Evolutionary conservation across 2,797 vertebrate genomes (phyloP).

Genomic region (Tiaroga cobitis): DNA sequence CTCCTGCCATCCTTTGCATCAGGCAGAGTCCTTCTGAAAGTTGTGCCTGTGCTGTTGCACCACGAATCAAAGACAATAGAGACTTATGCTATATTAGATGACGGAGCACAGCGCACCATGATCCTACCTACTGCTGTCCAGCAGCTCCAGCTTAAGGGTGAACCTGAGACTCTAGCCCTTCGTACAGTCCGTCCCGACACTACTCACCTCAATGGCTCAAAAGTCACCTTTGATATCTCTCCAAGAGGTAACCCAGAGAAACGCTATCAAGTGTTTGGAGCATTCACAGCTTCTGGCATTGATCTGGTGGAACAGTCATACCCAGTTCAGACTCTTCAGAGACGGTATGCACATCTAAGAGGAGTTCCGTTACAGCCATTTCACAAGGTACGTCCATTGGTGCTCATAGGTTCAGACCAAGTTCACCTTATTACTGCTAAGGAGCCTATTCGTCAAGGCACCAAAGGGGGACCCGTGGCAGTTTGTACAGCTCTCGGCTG

Average conservation of each 20-base stretch:
- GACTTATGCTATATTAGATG: no score
- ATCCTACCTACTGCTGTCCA: slow-evolving; percentile 21
- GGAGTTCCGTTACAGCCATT: slow-evolving; percentile 25
- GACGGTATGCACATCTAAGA: not conserved
- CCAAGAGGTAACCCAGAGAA: slow-evolving; percentile 7
- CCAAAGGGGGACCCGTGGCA: not conserved
- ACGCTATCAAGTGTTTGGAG: not conserved
- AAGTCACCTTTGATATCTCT: slow-evolving; percentile 36
- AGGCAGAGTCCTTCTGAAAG: slow-evolving; percentile 28
- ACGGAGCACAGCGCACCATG: not conserved
- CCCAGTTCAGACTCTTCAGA: slow-evolving; percentile 9
- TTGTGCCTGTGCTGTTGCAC: slow-evolving; percentile 22
- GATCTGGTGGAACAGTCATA: slow-evolving; percentile 41
- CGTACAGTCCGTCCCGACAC: slow-evolving; percentile 8
- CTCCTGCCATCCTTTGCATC: not conserved
- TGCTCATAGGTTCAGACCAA: slow-evolving; percentile 31
- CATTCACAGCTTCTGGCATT: slow-evolving; percentile 13
- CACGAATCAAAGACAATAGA: not conserved
- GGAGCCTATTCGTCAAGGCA: not conserved
- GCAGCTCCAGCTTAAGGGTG: slow-evolving; percentile 26
- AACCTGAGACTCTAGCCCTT: slow-evolving; percentile 7
- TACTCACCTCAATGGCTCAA: slow-evolving; percentile 24
- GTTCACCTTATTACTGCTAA: slow-evolving; percentile 32
- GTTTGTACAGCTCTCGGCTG: slow-evolving; percentile 13
- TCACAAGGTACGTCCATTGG: not conserved